Conservation (phyloP, 2,888 invertebrate species). For the Chaitophorus viminalis region DNA sequence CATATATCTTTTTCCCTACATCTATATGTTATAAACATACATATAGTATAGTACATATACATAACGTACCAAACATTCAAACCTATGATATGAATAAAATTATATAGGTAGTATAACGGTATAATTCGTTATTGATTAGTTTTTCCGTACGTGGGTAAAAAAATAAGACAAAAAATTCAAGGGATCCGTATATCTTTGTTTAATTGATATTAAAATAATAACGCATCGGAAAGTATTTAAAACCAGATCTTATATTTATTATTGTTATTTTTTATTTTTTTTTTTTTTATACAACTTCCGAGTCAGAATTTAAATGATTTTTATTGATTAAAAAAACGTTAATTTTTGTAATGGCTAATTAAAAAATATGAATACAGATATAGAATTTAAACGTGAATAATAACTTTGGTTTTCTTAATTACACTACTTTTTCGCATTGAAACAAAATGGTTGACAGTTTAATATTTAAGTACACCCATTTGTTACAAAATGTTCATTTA, state of each 20-base stretch:
- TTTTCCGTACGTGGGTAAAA: background rate
- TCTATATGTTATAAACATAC: too few species aligned
- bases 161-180: constrained; percentile 5
- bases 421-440: background rate
- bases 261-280: background rate
- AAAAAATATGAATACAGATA: background rate
- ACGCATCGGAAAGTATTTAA: background rate
- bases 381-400: background rate
- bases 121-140: too few species aligned
- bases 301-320: background rate
- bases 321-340: too few species aligned
- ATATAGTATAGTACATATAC: too few species aligned
- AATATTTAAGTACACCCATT: constrained; percentile 2
- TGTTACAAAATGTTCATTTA: background rate
- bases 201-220: background rate
- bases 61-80: too few species aligned
- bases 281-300: background rate
- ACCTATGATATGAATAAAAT: background rate
- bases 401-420: background rate
- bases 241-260: background rate
- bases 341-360: too few species aligned
- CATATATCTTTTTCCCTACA: too few species aligned
- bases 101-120: background rate
- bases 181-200: background rate
- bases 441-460: background rate